Evolutionary conservation across 2,888 invertebrate species (phyloP), one percentile per base, ranked within the genome.

Genomic region (Cerastis leucographa): DNA sequence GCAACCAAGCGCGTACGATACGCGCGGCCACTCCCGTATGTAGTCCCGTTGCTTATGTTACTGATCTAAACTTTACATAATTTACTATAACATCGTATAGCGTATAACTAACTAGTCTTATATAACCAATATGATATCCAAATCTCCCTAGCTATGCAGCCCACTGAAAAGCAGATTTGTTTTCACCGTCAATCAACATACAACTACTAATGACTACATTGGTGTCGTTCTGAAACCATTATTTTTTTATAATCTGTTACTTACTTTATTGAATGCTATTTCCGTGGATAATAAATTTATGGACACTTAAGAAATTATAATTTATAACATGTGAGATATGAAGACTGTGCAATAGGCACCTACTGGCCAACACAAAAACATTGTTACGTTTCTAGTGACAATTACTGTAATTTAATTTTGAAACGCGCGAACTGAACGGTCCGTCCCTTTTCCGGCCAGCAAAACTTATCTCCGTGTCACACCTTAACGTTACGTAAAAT

Each of bases 1-100:
- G 92, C 95, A 94, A 90, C 94, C 91, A 90, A 94, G 92, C 95
- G 94, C 90, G 87, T 86, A 92, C 91, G 94, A 93, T 92, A 94
- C 94, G 94, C 94, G 90, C 93, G 88, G 87, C 84, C 87, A 87
- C 89, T 92, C 93, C 94, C 92, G 91, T 90, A 85, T 83, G 79
- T 78, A 85, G 89, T 94, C 94, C 94, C 95, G 95, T 95, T 95
- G 88, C 73, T 86, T 75, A 86, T 85, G 70, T 66, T 78, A 61
- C 70, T 56, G 61, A 76, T 83, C 71, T 70, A 70, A 29, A 70
- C 71, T 73, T 81, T 68, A 71, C 64, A 74, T 78, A 35, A 71
- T 78, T 67, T 72, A 54, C 68, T 71, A 61, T 44, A 65, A 72
- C 40, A 67, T 49, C 54, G 29, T 35, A 73, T n/a, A 42, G n/a